phyloP scores from a whole-genome alignment of 2,888 invertebrate genomes.

The Eupithecia tripunctaria region DNA sequence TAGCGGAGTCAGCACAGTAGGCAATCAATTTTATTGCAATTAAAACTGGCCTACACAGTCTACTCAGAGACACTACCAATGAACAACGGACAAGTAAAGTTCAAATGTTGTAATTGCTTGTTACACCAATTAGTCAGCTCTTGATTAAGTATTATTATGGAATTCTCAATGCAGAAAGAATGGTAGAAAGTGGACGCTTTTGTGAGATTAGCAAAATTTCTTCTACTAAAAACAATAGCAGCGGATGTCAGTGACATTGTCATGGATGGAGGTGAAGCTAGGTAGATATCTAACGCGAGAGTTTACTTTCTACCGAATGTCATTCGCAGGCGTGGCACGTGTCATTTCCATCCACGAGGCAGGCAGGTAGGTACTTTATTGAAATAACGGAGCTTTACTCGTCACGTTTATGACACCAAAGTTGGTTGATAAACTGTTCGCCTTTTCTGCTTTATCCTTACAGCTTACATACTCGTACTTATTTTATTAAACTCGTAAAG shows the following conservation, averaged over 20 bases:
- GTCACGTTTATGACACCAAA: constrained; percentile 23
- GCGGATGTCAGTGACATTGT: constrained; percentile 47
- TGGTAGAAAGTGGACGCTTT: constrained; percentile 31
- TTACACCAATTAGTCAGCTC: not conserved
- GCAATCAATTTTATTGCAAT: constrained; percentile 21
- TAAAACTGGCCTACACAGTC: constrained; percentile 1
- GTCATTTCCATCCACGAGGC: constrained; percentile 52
- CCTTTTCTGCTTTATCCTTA: not conserved
- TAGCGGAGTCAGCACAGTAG: constrained; percentile 18
- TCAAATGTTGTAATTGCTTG: not conserved
- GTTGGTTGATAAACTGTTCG: not conserved
- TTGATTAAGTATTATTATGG: not conserved
- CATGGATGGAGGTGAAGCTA: constrained; percentile 46
- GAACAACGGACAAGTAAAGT: not conserved
- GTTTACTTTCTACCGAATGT: constrained; percentile 75
- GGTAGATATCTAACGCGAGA: constrained; percentile 51
- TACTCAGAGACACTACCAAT: too few species aligned
- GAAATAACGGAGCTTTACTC: constrained; percentile 68
- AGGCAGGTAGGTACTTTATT: constrained; percentile 47
- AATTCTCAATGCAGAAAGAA: not conserved
- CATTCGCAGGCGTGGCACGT: constrained; percentile 75
- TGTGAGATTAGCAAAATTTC: constrained; percentile 39
- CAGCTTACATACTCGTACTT: not conserved
- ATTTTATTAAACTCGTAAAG: too few species aligned
- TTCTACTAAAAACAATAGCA: constrained; percentile 53